Evolutionary conservation across 2,113 vertebrate genomes (phyloP), one percentile per base, ranked within the genome.

Genomic region (Corydoras sp.): DNA sequence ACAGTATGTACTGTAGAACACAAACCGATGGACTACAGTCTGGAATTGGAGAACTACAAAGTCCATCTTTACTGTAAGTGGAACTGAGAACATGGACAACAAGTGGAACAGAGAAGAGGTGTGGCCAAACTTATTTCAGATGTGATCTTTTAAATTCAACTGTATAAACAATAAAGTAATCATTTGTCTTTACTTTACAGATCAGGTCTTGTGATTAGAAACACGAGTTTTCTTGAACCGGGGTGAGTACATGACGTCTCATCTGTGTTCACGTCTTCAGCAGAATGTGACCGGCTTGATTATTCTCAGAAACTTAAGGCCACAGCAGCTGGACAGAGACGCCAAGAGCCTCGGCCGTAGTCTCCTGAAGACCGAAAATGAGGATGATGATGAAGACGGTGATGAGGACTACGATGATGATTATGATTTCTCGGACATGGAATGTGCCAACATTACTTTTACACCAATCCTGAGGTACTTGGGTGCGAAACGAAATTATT

Each of bases 381-480:
- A 86, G 3, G 89, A 91, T 0, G 83, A 85, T 6, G 89, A 91
- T 7, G 89, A 93, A 0, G 88, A 95, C 0, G 90, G 90, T 0
- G 85, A 89, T 0, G 87, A 90, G 18, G 90, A 93, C 12, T 84
- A 88, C 14, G 87, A 89, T 32, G 92, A 94, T 58, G 88, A 93
- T 78, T 88, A 83, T 0, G 91, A 95, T 7, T 74, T 90, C 11
- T 83, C 89, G 8, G 93, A 96, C 12, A 58, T 91, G 78, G 93
- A 94, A 50, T 80, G 85, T 58, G 85, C 82, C 0, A 89, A 90
- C 13, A 75, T 94, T 4, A 83, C 87, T 68, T 92, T 94, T 76
- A 95, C 91, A 15, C 88, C 90, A 31, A 87, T 97, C 76, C 88
- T 89, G 73, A 98, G 95, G 95, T 95, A 84, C 67, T 67, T 24